Evolutionary conservation across 2,888 invertebrate species (phyloP).

Genomic region (Synergus laeviventris): DNA sequence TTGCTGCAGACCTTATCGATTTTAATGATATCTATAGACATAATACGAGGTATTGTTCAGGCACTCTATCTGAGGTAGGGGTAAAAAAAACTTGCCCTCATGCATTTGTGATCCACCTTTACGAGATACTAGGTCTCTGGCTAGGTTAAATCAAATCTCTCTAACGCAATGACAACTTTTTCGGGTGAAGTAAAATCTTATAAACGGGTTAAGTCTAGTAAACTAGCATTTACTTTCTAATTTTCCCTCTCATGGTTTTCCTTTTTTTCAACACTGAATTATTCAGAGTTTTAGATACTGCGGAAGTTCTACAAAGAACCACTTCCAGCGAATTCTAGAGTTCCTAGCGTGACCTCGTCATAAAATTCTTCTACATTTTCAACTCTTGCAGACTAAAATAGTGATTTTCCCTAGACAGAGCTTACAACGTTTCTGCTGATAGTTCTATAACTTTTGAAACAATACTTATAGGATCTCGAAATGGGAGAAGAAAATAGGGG

Average conservation of each 20-base stretch:
- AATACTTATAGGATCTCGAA: background rate
- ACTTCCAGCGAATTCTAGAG: background rate
- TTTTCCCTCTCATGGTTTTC: background rate
- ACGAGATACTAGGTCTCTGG: background rate
- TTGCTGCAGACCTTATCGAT: constrained; percentile 21
- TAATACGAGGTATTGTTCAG: constrained; percentile 10
- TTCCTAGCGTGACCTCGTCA: constrained; percentile 20
- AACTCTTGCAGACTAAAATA: constrained; percentile 10
- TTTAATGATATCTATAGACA: background rate
- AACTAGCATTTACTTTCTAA: background rate
- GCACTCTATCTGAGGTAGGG: constrained; percentile 3
- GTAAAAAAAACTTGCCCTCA: constrained; percentile 19
- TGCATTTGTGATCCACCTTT: constrained; percentile 20
- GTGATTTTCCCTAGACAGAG: background rate
- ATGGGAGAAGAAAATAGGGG: background rate
- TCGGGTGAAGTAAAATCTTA: background rate
- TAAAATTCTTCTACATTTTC: constrained; percentile 30
- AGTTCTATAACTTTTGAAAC: background rate
- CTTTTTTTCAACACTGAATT: background rate
- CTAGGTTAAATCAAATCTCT: background rate
- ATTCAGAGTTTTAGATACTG: constrained; percentile 19
- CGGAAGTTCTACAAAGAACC: background rate
- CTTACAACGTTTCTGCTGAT: background rate
- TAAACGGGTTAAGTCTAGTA: background rate
- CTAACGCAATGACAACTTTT: constrained; percentile 14